phyloP scores from a whole-genome alignment of 2,888 invertebrate genomes.

The Melitaea athalia region DNA sequence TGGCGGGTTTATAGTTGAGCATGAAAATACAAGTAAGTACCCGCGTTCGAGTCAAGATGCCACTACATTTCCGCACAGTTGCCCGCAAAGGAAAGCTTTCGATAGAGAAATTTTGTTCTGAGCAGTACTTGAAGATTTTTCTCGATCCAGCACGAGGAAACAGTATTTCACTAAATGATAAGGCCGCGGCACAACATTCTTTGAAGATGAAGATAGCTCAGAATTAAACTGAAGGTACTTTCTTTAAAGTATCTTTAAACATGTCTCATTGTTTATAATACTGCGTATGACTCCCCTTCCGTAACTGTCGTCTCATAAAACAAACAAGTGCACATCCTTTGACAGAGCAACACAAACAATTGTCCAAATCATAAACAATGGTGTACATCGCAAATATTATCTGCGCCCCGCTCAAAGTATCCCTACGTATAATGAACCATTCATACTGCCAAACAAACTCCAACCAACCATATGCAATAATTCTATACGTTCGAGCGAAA shows the following conservation, averaged over 20 bases:
- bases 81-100: slow-evolving; percentile 61
- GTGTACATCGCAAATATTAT: slow-evolving; percentile 80
- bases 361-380: slow-evolving; percentile 81
- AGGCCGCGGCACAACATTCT: slow-evolving; percentile 19
- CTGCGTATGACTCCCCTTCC: slow-evolving; percentile 47
- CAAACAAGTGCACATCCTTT: slow-evolving; percentile 81
- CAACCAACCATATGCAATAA: slow-evolving; percentile 82
- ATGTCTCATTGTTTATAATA: slow-evolving; percentile 57
- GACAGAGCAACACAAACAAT: slow-evolving; percentile 79
- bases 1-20: slow-evolving; percentile 52
- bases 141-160: slow-evolving; percentile 43
- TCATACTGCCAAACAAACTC: slow-evolving; percentile 80
- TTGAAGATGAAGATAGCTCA: slow-evolving; percentile 12
- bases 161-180: slow-evolving; percentile 34
- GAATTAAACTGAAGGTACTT: slow-evolving; percentile 20
- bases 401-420: slow-evolving; percentile 69
- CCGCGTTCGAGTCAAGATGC: slow-evolving; percentile 64
- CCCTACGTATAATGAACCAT: slow-evolving; percentile 81
- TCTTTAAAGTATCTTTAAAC: slow-evolving; percentile 33
- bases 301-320: slow-evolving; percentile 57
- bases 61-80: slow-evolving; percentile 60
- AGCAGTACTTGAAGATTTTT: slow-evolving; percentile 52
- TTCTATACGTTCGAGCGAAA: slow-evolving; percentile 62
- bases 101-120: slow-evolving; percentile 58
- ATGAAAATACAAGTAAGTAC: slow-evolving; percentile 58